phyloP scores from a whole-genome alignment of 2,888 invertebrate genomes.

The Cerastoderma edule region DNA sequence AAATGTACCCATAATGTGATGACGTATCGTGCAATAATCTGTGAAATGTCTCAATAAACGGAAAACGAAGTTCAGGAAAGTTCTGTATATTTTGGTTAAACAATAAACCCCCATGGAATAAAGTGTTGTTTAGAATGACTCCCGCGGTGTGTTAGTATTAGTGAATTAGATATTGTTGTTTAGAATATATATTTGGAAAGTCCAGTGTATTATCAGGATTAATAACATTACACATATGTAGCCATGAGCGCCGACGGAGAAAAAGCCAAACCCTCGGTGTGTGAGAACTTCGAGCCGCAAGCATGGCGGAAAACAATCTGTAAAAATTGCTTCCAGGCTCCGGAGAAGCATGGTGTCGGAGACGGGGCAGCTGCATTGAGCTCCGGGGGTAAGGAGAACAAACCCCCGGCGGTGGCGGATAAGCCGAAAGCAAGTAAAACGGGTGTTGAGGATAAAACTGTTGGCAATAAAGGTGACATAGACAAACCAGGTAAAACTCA shows the following conservation, averaged over 20 bases:
- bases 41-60: conserved; percentile 47
- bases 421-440: conserved; percentile 17
- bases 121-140: conserved; percentile 37
- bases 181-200: conserved; percentile 32
- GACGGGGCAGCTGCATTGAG: conserved; percentile 19
- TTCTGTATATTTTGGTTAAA: conserved; percentile 37
- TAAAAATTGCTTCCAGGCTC: conserved; percentile 82
- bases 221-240: no score
- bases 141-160: conserved; percentile 54
- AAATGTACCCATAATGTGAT: conserved; percentile 55
- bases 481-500: conserved; percentile 28
- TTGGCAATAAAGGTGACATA: conserved; percentile 13
- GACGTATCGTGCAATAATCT: conserved; percentile 63
- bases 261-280: conserved; percentile 60
- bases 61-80: conserved; percentile 28
- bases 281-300: conserved; percentile 83
- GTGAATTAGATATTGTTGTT: no score
- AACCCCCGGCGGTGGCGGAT: conserved; percentile 11
- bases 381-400: conserved; percentile 28
- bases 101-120: no score
- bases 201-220: neutral
- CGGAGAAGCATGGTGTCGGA: conserved; percentile 72
- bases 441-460: conserved; percentile 2
- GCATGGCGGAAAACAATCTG: conserved; percentile 83
- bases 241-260: conserved; percentile 58